Conservation (phyloP, 2,888 invertebrate species). For the Limnephilus lunatus region DNA sequence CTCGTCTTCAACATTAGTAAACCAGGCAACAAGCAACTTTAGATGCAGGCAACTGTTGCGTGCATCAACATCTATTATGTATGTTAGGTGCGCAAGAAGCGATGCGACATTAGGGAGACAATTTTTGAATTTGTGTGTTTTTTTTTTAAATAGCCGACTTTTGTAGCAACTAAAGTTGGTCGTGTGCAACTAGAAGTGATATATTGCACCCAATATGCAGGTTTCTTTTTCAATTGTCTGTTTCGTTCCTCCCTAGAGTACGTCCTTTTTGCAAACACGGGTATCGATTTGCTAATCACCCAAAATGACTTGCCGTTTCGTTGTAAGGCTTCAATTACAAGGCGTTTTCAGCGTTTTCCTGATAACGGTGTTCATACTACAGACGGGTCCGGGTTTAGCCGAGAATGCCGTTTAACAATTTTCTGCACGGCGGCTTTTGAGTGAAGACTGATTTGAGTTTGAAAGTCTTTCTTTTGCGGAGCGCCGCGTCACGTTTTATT, state of each 20-base stretch:
- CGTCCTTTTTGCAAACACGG: background rate
- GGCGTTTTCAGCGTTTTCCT: constrained; percentile 10
- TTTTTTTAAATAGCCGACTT: too few relatives aligned
- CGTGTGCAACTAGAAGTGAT: too few relatives aligned
- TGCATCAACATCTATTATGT: too few relatives aligned
- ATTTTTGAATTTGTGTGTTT: too few relatives aligned
- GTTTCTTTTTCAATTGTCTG: background rate
- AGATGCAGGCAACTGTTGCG: too few relatives aligned
- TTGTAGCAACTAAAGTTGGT: too few relatives aligned
- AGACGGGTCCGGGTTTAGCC: background rate
- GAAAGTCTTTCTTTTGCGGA: constrained; percentile 5
- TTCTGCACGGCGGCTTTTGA: constrained; percentile 33
- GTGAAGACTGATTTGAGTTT: constrained; percentile 27
- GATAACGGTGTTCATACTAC: background rate
- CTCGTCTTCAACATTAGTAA: too few relatives aligned
- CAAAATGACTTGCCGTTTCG: constrained; percentile 35
- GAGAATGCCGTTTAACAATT: constrained; percentile 27
- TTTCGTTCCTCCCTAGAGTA: background rate
- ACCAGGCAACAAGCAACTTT: too few relatives aligned
- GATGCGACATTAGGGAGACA: too few relatives aligned
- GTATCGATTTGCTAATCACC: constrained; percentile 45
- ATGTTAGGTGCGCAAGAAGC: too few relatives aligned
- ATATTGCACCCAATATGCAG: too few relatives aligned
- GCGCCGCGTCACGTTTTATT: background rate
- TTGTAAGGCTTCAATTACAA: constrained; percentile 42